Conservation (phyloP, 2,113 vertebrate genomes). For the Alectura lathami region DNA sequence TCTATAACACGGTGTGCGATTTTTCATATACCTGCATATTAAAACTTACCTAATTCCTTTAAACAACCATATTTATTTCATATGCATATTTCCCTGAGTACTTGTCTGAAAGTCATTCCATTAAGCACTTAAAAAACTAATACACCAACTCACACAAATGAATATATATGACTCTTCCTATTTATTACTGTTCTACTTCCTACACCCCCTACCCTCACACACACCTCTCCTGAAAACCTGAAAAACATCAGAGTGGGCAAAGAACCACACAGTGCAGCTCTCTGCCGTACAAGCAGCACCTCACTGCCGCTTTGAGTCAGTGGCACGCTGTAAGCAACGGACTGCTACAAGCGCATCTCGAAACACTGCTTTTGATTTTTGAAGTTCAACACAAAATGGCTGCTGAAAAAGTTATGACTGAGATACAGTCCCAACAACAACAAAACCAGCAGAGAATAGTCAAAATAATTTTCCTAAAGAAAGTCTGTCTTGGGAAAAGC, state of each 20-base stretch:
- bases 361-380: background rate
- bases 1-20: background rate
- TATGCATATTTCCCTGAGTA: background rate
- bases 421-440: background rate
- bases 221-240: background rate
- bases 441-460: background rate
- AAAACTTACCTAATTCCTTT: background rate
- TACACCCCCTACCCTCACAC: background rate
- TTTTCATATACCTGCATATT: background rate
- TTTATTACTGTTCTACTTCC: background rate
- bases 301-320: background rate
- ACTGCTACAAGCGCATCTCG: background rate
- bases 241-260: background rate
- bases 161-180: background rate
- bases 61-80: background rate
- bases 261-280: accelerated
- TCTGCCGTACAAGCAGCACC: background rate
- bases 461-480: background rate
- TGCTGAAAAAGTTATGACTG: background rate
- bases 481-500: background rate
- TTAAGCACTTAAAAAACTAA: background rate
- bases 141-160: background rate
- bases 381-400: background rate
- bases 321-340: background rate
- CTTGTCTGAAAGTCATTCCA: background rate